phyloP scores from a whole-genome alignment of 1,140 invertebrate genomes.

The Brachionus manjavacas region DNA sequence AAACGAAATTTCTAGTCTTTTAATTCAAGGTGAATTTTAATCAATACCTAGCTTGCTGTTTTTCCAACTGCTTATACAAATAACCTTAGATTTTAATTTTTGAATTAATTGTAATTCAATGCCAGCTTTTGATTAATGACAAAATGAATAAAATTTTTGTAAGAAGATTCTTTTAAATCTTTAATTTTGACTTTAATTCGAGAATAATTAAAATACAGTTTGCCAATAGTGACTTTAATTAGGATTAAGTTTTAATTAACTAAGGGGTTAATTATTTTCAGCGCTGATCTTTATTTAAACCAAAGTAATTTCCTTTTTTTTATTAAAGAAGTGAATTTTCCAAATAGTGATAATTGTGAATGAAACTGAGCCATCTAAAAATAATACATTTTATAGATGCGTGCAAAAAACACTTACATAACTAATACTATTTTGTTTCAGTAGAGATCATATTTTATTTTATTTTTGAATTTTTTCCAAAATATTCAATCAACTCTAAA shows the following conservation, averaged over 20 bases:
- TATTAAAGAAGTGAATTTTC: background rate
- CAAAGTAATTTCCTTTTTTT: background rate
- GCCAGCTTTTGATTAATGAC: background rate
- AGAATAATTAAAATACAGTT: background rate
- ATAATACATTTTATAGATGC: background rate
- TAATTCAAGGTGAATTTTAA: background rate
- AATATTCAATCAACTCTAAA: background rate
- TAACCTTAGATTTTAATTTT: background rate
- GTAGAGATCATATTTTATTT: background rate
- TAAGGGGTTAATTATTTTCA: background rate
- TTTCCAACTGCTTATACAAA: background rate
- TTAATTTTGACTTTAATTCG: background rate
- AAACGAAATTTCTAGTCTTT: background rate
- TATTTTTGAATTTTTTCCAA: background rate
- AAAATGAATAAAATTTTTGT: background rate
- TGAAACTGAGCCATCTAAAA: background rate
- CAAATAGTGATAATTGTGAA: background rate
- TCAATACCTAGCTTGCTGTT: background rate
- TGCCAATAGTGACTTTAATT: background rate
- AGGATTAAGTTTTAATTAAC: background rate
- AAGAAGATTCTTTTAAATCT: background rate
- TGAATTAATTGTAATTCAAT: background rate
- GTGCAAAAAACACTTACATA: background rate
- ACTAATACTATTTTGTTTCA: background rate
- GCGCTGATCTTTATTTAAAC: background rate